phyloP scores from a whole-genome alignment of 2,797 vertebrate genomes.

The Rhynchotus rufescens region DNA sequence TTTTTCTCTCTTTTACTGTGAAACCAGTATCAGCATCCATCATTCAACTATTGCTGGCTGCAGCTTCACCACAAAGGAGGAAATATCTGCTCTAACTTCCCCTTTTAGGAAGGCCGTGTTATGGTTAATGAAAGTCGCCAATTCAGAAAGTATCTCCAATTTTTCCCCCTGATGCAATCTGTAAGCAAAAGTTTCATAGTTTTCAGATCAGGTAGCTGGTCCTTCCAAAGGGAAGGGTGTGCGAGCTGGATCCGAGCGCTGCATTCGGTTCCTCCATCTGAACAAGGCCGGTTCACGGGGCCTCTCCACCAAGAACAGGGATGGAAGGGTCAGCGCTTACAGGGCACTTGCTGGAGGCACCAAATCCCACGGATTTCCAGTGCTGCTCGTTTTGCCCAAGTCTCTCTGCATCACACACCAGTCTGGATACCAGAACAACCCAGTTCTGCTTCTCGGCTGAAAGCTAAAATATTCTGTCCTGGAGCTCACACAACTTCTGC shows the following conservation, averaged over 20 bases:
- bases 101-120: not conserved
- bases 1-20: slow-evolving; percentile 25
- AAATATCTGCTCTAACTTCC: slow-evolving; percentile 41
- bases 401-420: not conserved
- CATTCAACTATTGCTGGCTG: not conserved
- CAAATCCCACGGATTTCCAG: not conserved
- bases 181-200: not conserved
- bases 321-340: not conserved
- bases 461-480: fast-evolving
- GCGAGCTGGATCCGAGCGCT: not conserved
- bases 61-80: slow-evolving; percentile 22
- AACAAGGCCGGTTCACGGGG: not conserved
- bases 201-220: not conserved
- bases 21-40: slow-evolving; percentile 7
- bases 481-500: not conserved
- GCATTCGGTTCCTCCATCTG: not conserved
- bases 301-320: not conserved
- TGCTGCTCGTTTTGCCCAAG: not conserved
- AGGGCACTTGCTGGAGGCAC: not conserved
- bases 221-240: not conserved
- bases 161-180: not conserved
- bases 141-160: not conserved
- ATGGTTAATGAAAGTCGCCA: not conserved
- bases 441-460: fast-evolving
- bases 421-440: not conserved